Percentiles rank a stretch among this genome's conserved stretches.
Evolutionary conservation across 2,797 vertebrate species (phyloP).

Genomic region (Halcyon chelicuti): DNA sequence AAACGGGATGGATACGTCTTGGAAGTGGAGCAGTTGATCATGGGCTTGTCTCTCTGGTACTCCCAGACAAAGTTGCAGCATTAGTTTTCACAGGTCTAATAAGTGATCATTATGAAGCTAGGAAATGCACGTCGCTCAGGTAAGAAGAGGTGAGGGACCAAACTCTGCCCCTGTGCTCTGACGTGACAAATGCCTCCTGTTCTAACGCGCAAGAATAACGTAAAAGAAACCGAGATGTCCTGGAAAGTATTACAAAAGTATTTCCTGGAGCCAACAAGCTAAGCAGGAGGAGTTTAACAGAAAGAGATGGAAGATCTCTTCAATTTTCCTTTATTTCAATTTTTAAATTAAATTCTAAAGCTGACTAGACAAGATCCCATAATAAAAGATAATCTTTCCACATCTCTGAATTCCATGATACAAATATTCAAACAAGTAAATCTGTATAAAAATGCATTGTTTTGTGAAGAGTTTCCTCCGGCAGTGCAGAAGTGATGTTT

Average conservation of each 20-base stretch:
- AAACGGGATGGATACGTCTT: not conserved
- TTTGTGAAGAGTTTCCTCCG: not conserved
- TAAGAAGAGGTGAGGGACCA: not conserved
- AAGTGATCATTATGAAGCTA: not conserved
- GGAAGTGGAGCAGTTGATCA: not conserved
- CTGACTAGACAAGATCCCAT: not conserved
- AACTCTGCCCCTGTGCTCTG: not conserved
- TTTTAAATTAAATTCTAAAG: not conserved
- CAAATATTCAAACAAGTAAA: not conserved
- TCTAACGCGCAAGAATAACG: not conserved
- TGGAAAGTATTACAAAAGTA: not conserved
- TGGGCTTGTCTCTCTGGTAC: not conserved
- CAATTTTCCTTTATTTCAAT: not conserved
- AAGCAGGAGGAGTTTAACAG: not conserved
- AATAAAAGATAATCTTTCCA: not conserved
- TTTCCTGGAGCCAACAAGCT: not conserved
- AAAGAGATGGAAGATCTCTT: not conserved
- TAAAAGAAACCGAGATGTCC: not conserved
- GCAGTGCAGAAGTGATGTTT: not conserved
- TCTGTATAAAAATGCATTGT: not conserved
- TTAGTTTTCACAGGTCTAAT: conserved; percentile 4
- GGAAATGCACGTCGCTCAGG: not conserved
- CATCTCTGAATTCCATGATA: not conserved
- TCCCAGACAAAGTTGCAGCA: not conserved
- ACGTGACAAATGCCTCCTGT: not conserved